These are phyloP conservation scores for Muscicapa adusta DNA, from an alignment of 2,113 vertebrate genomes.

Conservation along the genomic window DNA sequence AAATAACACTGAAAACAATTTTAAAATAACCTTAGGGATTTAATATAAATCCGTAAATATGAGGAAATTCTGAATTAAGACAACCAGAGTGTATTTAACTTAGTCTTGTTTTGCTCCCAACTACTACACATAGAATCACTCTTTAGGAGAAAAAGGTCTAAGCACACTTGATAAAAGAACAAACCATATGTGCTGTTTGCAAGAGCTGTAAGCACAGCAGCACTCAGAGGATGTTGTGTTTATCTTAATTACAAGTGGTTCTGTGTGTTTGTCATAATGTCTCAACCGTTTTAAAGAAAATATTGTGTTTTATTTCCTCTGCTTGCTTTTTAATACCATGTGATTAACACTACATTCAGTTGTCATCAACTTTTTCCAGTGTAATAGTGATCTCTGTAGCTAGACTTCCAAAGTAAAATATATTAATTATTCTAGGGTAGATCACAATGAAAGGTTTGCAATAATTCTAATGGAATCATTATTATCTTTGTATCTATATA, in stretches of 20 bases:
- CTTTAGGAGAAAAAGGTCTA: neutral
- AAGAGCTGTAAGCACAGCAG: neutral
- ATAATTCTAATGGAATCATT: neutral
- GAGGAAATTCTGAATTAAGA: conserved; percentile 25
- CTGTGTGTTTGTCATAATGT: neutral
- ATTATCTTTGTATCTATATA: neutral
- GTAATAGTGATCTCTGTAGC: neutral
- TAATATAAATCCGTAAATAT: conserved; percentile 33
- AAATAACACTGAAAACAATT: conserved; percentile 47
- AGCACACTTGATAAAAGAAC: neutral
- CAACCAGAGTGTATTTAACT: neutral
- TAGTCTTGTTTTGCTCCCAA: conserved; percentile 4
- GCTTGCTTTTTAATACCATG: neutral
- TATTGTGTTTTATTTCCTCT: neutral
- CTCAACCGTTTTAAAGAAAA: neutral
- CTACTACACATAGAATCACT: neutral
- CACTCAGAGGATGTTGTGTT: neutral
- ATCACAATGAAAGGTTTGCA: neutral
- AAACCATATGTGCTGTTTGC: neutral
- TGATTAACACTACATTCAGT: neutral
- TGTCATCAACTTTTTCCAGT: neutral
- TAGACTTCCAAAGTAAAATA: neutral
- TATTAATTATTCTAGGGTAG: neutral
- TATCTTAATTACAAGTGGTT: neutral
- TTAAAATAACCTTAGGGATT: conserved; percentile 37